Percentiles rank a stretch among this genome's conserved stretches.
Evolutionary conservation across 2,113 vertebrate species (phyloP).

Genomic region (Ceuthmochares aereus): DNA sequence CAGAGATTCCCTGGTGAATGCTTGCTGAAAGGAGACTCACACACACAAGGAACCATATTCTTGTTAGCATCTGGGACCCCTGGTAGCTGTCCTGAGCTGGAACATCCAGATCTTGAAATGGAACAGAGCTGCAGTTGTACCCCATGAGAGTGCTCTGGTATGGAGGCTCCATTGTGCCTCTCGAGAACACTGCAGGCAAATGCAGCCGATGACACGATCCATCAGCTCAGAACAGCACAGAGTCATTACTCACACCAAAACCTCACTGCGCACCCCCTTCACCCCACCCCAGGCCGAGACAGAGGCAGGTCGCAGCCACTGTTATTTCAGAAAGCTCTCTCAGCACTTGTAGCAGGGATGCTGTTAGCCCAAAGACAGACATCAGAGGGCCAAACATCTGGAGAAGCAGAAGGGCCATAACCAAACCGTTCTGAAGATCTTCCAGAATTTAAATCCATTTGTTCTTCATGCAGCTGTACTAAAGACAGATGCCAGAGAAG

Average conservation of each 20-base stretch:
- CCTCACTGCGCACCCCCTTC: neutral
- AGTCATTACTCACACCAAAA: neutral
- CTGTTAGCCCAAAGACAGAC: neutral
- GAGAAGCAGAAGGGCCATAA: neutral
- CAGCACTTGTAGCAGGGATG: neutral
- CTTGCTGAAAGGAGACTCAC: neutral
- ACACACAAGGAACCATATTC: neutral
- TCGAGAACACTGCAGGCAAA: neutral
- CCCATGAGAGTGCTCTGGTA: neutral
- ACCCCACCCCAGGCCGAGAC: neutral
- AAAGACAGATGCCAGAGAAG: neutral
- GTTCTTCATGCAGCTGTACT: neutral
- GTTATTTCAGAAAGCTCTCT: neutral
- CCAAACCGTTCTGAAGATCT: neutral
- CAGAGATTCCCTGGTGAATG: neutral
- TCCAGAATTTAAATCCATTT: neutral
- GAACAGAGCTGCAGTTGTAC: neutral
- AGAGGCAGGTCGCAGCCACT: neutral
- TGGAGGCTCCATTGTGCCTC: neutral
- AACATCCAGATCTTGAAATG: neutral
- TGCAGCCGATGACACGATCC: neutral
- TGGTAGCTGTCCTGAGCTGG: neutral
- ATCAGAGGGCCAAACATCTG: neutral
- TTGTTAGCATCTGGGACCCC: neutral
- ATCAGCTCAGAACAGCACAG: neutral